These are phyloP conservation scores for Vidua macroura DNA, from an alignment of 2,113 vertebrate species.

Conservation along the genomic window DNA sequence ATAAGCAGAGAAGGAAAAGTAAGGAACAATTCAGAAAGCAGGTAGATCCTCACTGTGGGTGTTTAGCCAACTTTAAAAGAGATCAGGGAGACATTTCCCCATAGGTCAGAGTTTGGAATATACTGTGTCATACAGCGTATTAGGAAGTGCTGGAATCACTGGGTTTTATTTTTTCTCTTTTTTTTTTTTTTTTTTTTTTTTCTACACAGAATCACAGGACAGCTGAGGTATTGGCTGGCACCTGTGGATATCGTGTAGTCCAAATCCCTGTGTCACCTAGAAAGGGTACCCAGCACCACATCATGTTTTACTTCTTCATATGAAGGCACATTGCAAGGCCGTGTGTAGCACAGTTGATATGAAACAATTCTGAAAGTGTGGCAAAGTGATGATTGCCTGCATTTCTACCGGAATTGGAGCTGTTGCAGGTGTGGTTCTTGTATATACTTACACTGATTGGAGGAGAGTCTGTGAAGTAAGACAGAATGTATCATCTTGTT, in stretches of 20 bases:
- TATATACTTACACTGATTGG: neutral
- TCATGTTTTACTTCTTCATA: neutral
- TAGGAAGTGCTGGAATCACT: neutral
- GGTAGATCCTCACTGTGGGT: neutral
- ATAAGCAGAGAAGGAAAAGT: neutral
- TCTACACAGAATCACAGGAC: neutral
- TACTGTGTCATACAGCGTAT: neutral
- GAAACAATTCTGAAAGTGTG: neutral
- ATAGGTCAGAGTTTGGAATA: neutral
- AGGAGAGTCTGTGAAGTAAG: neutral
- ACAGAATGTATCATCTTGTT: neutral
- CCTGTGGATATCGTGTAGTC: neutral
- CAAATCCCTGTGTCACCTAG: neutral
- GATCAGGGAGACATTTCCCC: neutral
- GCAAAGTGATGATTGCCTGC: neutral
- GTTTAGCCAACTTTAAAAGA: neutral
- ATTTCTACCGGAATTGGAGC: neutral
- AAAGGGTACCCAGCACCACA: neutral
- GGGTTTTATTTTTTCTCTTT: neutral
- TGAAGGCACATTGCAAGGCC: neutral
- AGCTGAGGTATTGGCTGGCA: neutral
- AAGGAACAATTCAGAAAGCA: neutral
- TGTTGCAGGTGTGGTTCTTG: neutral
- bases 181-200: too few species aligned
- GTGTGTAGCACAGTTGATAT: neutral